phyloP scores from a whole-genome alignment of 2,797 vertebrate genomes.

The Cyclura pinguis region DNA sequence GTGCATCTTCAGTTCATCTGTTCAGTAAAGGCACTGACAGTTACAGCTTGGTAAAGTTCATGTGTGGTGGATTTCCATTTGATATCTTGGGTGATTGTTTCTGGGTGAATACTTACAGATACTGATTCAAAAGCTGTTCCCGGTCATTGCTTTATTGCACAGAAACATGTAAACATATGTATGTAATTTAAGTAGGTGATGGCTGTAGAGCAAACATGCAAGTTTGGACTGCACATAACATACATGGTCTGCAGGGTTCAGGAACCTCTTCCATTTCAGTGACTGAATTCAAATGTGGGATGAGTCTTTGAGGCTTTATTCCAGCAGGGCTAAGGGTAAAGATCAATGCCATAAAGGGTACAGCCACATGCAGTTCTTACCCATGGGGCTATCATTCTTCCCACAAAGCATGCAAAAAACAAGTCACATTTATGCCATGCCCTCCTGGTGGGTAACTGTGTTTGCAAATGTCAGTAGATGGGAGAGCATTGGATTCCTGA shows the following conservation, averaged over 20 bases:
- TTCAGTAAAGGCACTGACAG: conserved; percentile 47
- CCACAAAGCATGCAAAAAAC: no score
- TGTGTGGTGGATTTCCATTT: conserved; percentile 46
- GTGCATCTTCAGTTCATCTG: conserved; percentile 50
- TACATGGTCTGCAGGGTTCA: not conserved
- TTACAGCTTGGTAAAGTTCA: conserved; percentile 60
- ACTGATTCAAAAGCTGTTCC: conserved; percentile 62
- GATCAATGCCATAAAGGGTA: no score
- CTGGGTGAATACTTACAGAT: conserved; percentile 45
- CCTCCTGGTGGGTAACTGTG: no score
- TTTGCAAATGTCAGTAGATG: no score
- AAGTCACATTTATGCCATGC: no score
- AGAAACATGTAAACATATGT: conserved; percentile 58
- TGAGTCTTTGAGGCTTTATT: no score
- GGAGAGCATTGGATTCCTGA: no score
- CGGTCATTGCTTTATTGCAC: conserved; percentile 50
- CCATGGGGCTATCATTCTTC: no score
- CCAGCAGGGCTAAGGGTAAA: no score
- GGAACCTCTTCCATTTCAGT: no score
- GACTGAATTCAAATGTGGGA: no score
- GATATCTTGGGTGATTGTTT: not conserved
- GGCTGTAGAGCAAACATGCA: not conserved
- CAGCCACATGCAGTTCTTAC: no score
- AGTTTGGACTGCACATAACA: not conserved
- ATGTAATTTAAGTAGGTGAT: conserved; percentile 38